phyloP scores from a whole-genome alignment of 2,797 vertebrate species.

The Oreonectes daqikongensis region DNA sequence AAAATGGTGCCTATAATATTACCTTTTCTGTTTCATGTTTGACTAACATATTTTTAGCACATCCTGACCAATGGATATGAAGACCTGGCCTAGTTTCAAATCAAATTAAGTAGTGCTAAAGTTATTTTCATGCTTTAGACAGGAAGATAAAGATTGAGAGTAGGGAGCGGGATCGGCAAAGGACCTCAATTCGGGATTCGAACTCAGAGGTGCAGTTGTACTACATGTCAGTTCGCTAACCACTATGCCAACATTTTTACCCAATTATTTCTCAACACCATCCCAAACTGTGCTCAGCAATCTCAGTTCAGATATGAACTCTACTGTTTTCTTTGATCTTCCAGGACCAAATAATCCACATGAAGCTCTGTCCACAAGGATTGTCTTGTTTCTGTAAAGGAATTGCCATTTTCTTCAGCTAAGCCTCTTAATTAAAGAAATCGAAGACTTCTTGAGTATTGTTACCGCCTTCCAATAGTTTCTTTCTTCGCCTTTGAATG shows the following conservation, averaged over 20 bases:
- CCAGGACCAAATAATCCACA: not conserved
- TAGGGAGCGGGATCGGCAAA: too few relatives aligned
- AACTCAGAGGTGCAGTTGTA: too few relatives aligned
- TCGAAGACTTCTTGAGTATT: not conserved
- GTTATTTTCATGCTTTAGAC: too few relatives aligned
- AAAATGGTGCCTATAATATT: too few relatives aligned
- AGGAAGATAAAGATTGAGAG: too few relatives aligned
- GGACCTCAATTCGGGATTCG: too few relatives aligned
- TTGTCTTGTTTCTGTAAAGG: not conserved
- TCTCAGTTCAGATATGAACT: not conserved
- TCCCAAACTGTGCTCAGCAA: not conserved
- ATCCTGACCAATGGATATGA: not conserved
- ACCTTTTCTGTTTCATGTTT: not conserved
- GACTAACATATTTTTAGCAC: too few relatives aligned
- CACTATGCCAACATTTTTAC: too few relatives aligned
- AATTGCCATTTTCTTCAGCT: not conserved
- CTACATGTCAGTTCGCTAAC: too few relatives aligned
- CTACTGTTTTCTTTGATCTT: not conserved
- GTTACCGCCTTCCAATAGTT: not conserved
- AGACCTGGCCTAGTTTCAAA: too few relatives aligned
- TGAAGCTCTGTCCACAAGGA: not conserved
- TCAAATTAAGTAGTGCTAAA: too few relatives aligned
- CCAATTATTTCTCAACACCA: too few relatives aligned
- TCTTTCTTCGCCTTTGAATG: constrained; percentile 26
- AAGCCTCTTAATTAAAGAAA: not conserved